phyloP scores from a whole-genome alignment of 2,888 invertebrate species.

The Aromia moschata region DNA sequence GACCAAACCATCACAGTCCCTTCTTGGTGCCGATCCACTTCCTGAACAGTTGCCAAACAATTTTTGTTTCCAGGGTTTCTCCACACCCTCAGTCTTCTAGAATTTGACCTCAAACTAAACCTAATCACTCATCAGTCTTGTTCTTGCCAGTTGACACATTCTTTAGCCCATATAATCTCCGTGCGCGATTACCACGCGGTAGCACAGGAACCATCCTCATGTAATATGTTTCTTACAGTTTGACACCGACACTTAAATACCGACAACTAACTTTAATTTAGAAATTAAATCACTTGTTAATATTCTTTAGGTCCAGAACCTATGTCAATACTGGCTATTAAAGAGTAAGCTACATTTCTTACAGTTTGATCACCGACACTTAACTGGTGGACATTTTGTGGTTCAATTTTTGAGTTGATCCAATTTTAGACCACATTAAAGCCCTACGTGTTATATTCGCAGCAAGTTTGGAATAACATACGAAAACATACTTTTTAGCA shows the following conservation, averaged over 20 bases:
- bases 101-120: constrained; percentile 28
- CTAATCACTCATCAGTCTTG: constrained; percentile 33
- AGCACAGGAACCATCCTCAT: constrained; percentile 7
- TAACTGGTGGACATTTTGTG: too few species aligned
- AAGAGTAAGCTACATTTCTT: too few species aligned
- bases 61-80: constrained; percentile 21
- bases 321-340: too few species aligned
- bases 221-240: not conserved
- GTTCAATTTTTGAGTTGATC: too few species aligned
- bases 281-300: too few species aligned
- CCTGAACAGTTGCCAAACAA: constrained; percentile 26
- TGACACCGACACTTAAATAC: not conserved
- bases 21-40: constrained; percentile 29
- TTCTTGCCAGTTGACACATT: constrained; percentile 16
- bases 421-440: too few species aligned
- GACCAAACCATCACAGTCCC: constrained; percentile 33
- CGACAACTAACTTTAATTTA: too few species aligned
- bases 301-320: too few species aligned
- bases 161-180: constrained; percentile 17
- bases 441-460: too few species aligned
- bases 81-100: constrained; percentile 26
- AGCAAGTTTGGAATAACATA: too few species aligned
- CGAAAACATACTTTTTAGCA: too few species aligned
- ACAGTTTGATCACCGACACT: too few species aligned
- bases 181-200: constrained; percentile 15